Evolutionary conservation across 2,797 vertebrate genomes (phyloP).

Genomic region (Oreochromis grahami): DNA sequence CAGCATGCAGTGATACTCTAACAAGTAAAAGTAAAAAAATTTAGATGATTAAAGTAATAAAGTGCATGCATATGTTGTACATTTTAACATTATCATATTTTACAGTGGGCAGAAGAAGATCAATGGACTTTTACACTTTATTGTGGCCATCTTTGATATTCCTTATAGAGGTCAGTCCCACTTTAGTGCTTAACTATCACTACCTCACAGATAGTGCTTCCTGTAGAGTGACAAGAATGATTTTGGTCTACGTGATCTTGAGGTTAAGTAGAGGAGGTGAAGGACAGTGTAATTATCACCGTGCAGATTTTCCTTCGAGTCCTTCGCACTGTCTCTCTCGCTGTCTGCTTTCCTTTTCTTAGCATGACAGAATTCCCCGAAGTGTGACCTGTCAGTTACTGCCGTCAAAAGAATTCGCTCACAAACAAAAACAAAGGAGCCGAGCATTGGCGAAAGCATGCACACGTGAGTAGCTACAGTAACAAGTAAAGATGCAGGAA

Average conservation of each 20-base stretch:
- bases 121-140: not conserved
- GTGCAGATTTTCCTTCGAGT: conserved; percentile 34
- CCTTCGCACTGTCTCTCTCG: conserved; percentile 34
- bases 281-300: conserved; percentile 33
- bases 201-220: conserved; percentile 17
- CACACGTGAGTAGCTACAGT: not conserved
- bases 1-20: not conserved
- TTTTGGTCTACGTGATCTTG: conserved; percentile 28
- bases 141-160: not conserved
- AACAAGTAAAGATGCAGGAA: not conserved
- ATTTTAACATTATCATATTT: not conserved
- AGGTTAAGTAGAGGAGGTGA: conserved; percentile 42
- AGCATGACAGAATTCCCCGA: conserved; percentile 26
- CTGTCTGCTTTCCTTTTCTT: conserved; percentile 42
- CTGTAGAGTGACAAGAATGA: conserved; percentile 11
- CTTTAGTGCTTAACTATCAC: not conserved
- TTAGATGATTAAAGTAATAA: not conserved
- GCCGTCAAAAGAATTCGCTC: not conserved
- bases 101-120: not conserved
- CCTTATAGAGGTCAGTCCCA: not conserved
- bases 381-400: conserved; percentile 24
- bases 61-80: not conserved
- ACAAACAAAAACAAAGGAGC: not conserved
- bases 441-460: not conserved
- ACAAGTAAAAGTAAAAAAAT: not conserved